These are phyloP conservation scores for Cryptophagus acutangulus DNA, from an alignment of 2,888 invertebrate genomes.

Conservation along the genomic window DNA sequence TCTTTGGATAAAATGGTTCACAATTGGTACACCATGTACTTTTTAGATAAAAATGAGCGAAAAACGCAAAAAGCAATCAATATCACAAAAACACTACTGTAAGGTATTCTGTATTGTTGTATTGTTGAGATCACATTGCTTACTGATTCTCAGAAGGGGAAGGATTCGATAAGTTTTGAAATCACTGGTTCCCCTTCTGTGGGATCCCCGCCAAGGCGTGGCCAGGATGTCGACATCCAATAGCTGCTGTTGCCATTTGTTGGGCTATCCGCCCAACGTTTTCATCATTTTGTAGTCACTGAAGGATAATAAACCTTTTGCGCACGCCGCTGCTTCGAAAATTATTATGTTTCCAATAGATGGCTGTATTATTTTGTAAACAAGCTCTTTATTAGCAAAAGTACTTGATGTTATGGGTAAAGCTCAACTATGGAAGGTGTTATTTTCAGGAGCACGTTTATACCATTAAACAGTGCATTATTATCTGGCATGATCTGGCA, in stretches of 20 bases:
- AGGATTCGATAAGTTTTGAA: conserved; percentile 30
- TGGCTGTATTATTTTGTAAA: conserved; percentile 47
- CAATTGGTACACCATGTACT: conserved; percentile 15
- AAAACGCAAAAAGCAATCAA: conserved; percentile 10
- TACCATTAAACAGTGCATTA: too few species aligned
- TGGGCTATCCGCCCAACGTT: conserved; percentile 34
- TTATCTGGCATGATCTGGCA: too few species aligned
- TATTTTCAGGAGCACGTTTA: too few species aligned
- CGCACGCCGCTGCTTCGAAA: conserved; percentile 2
- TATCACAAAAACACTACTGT: conserved; percentile 9
- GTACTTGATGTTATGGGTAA: conserved; percentile 21
- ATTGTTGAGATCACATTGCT: conserved; percentile 48
- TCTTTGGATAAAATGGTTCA: too few species aligned
- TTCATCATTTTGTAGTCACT: conserved; percentile 23
- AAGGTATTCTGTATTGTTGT: conserved; percentile 36
- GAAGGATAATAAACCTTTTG: background rate
- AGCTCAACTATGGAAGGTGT: conserved; percentile 30
- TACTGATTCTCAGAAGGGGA: conserved; percentile 47
- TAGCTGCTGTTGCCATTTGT: conserved; percentile 42
- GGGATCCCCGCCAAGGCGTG: conserved; percentile 27
- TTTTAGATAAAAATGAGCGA: background rate
- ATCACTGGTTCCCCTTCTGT: conserved; percentile 48
- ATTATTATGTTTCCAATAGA: conserved; percentile 3
- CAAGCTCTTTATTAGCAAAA: conserved; percentile 44
- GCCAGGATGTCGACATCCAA: conserved; percentile 30